Conservation (phyloP, 2,113 vertebrate species). For the Gopherus evgoodei region DNA sequence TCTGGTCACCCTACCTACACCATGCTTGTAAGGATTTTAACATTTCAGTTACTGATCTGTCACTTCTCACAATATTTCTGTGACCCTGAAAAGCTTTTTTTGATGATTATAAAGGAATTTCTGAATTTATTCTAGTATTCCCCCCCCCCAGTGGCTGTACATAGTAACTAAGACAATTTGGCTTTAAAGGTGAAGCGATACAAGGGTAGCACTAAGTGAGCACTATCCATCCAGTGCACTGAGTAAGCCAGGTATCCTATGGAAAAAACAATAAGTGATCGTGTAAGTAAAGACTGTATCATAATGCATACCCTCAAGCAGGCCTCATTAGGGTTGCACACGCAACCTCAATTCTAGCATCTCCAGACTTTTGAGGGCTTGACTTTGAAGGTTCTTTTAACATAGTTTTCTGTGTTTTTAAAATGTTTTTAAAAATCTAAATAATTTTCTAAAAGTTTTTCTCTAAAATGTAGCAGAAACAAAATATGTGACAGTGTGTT, state of each 20-base stretch:
- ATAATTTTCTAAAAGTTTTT: background rate
- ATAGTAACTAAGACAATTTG: background rate
- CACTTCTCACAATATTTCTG: background rate
- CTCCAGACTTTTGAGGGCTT: too few relatives aligned
- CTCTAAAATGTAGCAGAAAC: background rate
- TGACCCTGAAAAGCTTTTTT: background rate
- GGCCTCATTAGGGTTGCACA: too few relatives aligned
- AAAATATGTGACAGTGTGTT: conserved; percentile 31
- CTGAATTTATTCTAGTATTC: background rate
- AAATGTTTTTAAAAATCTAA: background rate
- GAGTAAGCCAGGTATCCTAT: too few relatives aligned
- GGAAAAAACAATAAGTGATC: too few relatives aligned
- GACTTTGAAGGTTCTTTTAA: too few relatives aligned
- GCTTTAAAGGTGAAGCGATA: conserved; percentile 17
- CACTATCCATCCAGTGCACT: too few relatives aligned
- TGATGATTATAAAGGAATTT: background rate
- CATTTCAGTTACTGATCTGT: conserved; percentile 21
- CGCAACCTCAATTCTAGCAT: too few relatives aligned
- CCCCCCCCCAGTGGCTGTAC: background rate
- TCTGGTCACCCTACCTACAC: background rate
- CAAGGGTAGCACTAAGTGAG: background rate
- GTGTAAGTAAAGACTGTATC: too few relatives aligned
- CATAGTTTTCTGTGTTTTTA: too few relatives aligned
- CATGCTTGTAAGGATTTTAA: background rate
- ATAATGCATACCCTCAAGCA: too few relatives aligned